Percentiles rank a stretch among this genome's conserved stretches.
phyloP scores from a whole-genome alignment of 2,888 invertebrate genomes.

The Poecilobothrus nobilitatus region DNA sequence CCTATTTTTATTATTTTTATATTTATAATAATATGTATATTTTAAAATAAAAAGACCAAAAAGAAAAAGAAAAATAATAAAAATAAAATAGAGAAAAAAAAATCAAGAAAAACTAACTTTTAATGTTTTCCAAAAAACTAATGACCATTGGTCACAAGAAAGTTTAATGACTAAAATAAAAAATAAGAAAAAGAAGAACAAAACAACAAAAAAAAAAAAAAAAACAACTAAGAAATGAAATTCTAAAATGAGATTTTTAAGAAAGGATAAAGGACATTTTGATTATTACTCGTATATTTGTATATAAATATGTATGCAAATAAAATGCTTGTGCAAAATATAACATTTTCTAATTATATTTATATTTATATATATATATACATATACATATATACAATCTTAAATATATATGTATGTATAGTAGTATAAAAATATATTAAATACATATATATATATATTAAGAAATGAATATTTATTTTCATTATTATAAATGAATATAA shows the following conservation, averaged over 20 bases:
- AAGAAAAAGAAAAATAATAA: not conserved
- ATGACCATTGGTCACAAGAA: conserved; percentile 6
- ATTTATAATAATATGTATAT: not conserved
- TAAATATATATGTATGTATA: not conserved
- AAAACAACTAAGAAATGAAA: not conserved
- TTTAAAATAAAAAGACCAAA: not conserved
- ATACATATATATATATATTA: not conserved
- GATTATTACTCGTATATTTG: not conserved
- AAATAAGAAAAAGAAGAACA: too few relatives aligned
- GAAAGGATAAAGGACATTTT: not conserved
- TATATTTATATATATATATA: not conserved
- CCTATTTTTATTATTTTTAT: not conserved
- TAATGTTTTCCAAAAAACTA: conserved; percentile 1
- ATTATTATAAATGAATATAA: too few relatives aligned
- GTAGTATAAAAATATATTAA: too few relatives aligned
- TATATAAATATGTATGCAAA: not conserved
- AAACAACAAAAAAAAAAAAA: not conserved
- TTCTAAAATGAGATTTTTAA: not conserved
- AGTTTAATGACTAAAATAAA: not conserved
- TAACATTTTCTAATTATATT: conserved; percentile 1
- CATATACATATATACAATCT: not conserved
- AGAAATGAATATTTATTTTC: not conserved
- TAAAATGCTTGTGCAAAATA: not conserved
- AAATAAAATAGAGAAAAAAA: not conserved
- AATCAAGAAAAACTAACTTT: not conserved